phyloP scores from a whole-genome alignment of 2,888 invertebrate genomes.

The Drosophila histrio region DNA sequence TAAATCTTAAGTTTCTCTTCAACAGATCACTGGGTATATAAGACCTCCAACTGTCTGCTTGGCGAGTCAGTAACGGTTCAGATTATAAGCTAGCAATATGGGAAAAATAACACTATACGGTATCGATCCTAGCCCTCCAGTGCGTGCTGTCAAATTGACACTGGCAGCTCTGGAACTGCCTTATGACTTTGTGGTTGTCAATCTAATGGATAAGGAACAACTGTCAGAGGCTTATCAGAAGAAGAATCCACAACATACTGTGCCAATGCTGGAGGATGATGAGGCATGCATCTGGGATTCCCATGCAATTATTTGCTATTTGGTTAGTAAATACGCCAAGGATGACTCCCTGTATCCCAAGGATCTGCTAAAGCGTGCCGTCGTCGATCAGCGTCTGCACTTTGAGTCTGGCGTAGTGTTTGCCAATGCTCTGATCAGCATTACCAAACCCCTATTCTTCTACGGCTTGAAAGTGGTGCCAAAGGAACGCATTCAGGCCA shows the following conservation, averaged over 20 bases:
- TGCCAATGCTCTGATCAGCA: constrained; percentile 11
- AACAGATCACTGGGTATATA: background rate
- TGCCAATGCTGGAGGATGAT: constrained; percentile 78
- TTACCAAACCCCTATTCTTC: constrained; percentile 5
- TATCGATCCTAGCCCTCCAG: constrained; percentile 85
- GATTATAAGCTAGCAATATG: constrained; percentile 39
- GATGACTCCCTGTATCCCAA: constrained; percentile 77
- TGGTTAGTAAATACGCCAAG: constrained; percentile 75
- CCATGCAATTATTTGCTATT: constrained; percentile 79
- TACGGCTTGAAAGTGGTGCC: constrained; percentile 25
- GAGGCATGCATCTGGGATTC: constrained; percentile 76
- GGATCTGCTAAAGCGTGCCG: constrained; percentile 67
- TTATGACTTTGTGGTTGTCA: constrained; percentile 52
- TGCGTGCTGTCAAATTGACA: constrained; percentile 86
- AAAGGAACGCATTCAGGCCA: constrained; percentile 35
- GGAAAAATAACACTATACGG: constrained; percentile 67
- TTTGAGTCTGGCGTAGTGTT: constrained; percentile 40
- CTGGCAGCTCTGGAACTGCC: constrained; percentile 87
- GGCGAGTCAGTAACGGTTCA: background rate
- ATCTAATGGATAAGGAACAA: constrained; percentile 56
- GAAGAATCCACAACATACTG: constrained; percentile 81
- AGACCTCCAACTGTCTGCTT: background rate
- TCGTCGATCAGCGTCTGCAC: constrained; percentile 60
- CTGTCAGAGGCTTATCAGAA: constrained; percentile 60
- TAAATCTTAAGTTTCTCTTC: background rate